Evolutionary conservation across 2,888 invertebrate species (phyloP).

Genomic region (Tyria jacobaeae): DNA sequence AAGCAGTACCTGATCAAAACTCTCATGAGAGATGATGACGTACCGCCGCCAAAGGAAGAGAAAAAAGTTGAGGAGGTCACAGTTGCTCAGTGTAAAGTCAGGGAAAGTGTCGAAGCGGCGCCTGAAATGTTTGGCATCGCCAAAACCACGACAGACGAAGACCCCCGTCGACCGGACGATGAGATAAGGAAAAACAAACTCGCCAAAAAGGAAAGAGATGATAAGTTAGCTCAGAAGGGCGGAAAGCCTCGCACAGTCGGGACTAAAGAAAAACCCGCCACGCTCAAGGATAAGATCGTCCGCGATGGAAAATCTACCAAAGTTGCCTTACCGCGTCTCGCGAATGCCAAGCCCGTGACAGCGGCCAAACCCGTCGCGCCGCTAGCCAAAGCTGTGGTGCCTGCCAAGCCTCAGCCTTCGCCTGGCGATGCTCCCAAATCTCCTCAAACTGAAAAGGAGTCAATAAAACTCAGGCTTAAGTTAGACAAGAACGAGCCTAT

Average conservation of each 20-base stretch:
- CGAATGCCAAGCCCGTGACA: slow-evolving; percentile 60
- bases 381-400: slow-evolving; percentile 23
- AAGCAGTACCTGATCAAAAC: slow-evolving; percentile 96
- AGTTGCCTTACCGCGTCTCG: slow-evolving; percentile 73
- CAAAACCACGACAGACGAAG: slow-evolving; percentile 54
- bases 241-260: slow-evolving; percentile 74
- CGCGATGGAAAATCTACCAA: slow-evolving; percentile 77
- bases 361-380: slow-evolving; percentile 49
- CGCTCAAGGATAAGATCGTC: slow-evolving; percentile 75
- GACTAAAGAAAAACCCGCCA: slow-evolving; percentile 77
- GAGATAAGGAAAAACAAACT: slow-evolving; percentile 60
- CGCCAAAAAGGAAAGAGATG: slow-evolving; percentile 66
- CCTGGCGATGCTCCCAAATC: slow-evolving; percentile 68
- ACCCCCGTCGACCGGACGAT: slow-evolving; percentile 65
- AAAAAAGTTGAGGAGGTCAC: slow-evolving; percentile 86
- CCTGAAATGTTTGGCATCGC: slow-evolving; percentile 87
- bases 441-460: slow-evolving; percentile 87
- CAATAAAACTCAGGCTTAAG: slow-evolving; percentile 93
- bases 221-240: slow-evolving; percentile 73
- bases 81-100: slow-evolving; percentile 73
- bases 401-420: slow-evolving; percentile 61
- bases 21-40: slow-evolving; percentile 94
- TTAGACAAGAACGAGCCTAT: slow-evolving; percentile 94
- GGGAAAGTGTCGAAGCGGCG: slow-evolving; percentile 73
- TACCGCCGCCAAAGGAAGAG: slow-evolving; percentile 88